These are phyloP conservation scores for Sitodiplosis mosellana DNA, from an alignment of 1,140 invertebrate species.

Conservation along the genomic window DNA sequence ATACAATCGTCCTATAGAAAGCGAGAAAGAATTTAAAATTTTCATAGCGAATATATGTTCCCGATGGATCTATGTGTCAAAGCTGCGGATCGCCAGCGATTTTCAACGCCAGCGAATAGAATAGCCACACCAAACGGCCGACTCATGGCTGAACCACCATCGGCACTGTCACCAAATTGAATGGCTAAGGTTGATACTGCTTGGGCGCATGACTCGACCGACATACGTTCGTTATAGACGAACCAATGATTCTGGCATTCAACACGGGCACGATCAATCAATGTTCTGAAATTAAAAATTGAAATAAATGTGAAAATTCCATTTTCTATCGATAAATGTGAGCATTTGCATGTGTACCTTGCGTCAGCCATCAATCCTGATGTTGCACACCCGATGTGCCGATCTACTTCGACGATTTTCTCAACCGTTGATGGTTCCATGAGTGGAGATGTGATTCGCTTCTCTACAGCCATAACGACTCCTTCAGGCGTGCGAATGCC, in stretches of 20 bases:
- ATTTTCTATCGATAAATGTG: too few species aligned
- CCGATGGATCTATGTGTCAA: constrained; percentile 97
- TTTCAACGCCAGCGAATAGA: constrained; percentile 70
- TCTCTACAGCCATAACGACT: too few species aligned
- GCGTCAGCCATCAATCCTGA: constrained; percentile 95
- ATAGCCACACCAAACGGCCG: constrained; percentile 97
- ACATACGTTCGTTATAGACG: constrained; percentile 90
- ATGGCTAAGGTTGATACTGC: constrained; percentile 96
- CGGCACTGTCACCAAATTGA: constrained; percentile 92
- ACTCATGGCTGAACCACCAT: constrained; percentile 91
- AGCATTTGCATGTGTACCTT: too few species aligned
- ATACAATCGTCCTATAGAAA: constrained; percentile 58
- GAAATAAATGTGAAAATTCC: too few species aligned
- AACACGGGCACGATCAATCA: constrained; percentile 85
- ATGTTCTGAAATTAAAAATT: constrained; percentile 47
- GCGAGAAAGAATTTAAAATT: too few species aligned
- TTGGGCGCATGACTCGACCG: constrained; percentile 91
- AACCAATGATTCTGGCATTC: constrained; percentile 98
- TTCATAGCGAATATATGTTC: constrained; percentile 94
- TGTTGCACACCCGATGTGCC: constrained; percentile 93
- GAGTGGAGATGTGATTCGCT: too few species aligned
- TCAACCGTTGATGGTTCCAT: constrained; percentile 95
- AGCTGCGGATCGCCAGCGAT: constrained; percentile 71
- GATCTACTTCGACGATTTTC: constrained; percentile 93
- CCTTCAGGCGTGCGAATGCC: too few species aligned